Conservation (phyloP, 2,888 invertebrate genomes). For the Meloe dianella region DNA sequence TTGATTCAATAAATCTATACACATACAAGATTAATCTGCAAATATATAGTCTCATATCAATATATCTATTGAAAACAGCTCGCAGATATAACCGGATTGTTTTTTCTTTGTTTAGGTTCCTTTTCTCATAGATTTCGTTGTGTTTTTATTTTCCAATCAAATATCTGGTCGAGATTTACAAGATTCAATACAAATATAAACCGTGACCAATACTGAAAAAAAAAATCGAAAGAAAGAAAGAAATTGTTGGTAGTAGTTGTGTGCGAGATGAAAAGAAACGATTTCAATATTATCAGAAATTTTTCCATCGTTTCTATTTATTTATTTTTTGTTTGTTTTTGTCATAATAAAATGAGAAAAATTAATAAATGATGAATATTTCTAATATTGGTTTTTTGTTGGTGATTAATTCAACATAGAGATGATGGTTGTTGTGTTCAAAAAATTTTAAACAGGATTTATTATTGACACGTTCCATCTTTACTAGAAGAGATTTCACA, state of each 20-base stretch:
- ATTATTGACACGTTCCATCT: too few species aligned
- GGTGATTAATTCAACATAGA: background rate
- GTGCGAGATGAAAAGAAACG: background rate
- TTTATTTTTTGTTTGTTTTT: background rate
- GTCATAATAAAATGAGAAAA: background rate
- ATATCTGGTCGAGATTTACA: slow-evolving; percentile 6
- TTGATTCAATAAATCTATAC: background rate
- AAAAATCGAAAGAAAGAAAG: background rate
- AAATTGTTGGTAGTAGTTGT: background rate
- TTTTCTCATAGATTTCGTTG: background rate
- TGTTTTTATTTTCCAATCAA: background rate
- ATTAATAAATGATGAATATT: background rate
- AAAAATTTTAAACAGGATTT: too few species aligned
- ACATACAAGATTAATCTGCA: background rate
- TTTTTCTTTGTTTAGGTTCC: background rate
- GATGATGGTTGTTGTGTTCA: background rate
- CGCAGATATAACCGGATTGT: background rate
- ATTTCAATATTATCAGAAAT: background rate
- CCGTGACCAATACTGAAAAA: background rate
- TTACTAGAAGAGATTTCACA: too few species aligned
- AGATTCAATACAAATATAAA: slow-evolving; percentile 4
- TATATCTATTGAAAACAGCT: slow-evolving; percentile 10
- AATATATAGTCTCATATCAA: slow-evolving; percentile 10
- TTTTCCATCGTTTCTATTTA: background rate
- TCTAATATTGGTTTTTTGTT: background rate